Conservation (phyloP, 2,888 invertebrate species). For the Dicyrtomina minuta region DNA sequence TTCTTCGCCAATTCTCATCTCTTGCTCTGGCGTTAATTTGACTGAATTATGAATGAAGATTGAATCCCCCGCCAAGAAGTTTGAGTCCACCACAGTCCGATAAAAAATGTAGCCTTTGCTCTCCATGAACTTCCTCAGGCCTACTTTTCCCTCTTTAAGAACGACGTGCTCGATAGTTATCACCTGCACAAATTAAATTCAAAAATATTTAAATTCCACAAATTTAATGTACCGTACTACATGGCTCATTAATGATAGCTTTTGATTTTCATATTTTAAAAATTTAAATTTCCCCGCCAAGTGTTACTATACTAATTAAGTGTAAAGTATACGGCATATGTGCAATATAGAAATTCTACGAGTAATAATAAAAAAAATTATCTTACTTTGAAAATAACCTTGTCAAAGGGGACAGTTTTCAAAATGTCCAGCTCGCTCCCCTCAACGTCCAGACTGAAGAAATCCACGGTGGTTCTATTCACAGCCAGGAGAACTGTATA, state of each 20-base stretch:
- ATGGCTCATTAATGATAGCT: too few species aligned
- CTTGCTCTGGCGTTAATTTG: constrained; percentile 11
- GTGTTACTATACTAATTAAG: too few species aligned
- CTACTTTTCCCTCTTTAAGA: constrained; percentile 30
- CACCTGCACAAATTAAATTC: constrained; percentile 24
- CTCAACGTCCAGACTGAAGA: constrained; percentile 57
- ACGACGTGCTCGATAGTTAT: constrained; percentile 34
- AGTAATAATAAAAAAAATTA: too few species aligned
- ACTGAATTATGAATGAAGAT: constrained; percentile 32
- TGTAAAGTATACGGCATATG: not conserved
- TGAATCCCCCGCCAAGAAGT: constrained; percentile 27
- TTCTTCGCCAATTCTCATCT: constrained; percentile 21
- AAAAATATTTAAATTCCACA: not conserved
- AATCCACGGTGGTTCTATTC: constrained; percentile 55
- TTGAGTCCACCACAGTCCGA: constrained; percentile 24
- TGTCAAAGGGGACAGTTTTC: constrained; percentile 56
- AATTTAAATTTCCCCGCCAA: not conserved
- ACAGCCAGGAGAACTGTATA: constrained; percentile 56
- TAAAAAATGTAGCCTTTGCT: constrained; percentile 33
- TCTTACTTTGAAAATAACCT: constrained; percentile 55
- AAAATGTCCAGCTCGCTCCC: constrained; percentile 56
- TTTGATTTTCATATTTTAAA: not conserved
- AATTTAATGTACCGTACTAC: too few species aligned
- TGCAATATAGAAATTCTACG: too few species aligned
- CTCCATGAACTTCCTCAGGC: constrained; percentile 34